Evolutionary conservation across 2,797 vertebrate genomes (phyloP).

Genomic region (Sebastes hubbsi): DNA sequence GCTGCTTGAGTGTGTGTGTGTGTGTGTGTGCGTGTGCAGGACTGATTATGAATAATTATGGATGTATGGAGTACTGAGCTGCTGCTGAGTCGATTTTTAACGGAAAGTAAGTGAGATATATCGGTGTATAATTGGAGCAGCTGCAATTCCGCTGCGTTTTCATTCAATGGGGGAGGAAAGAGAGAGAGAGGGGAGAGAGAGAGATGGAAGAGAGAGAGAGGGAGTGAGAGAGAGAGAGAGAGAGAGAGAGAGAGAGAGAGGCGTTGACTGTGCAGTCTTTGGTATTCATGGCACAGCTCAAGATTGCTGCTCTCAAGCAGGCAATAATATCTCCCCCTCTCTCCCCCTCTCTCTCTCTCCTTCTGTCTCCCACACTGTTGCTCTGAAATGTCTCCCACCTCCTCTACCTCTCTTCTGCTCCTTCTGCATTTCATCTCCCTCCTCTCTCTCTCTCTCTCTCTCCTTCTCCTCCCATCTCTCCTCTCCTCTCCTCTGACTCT

Average conservation of each 20-base stretch:
- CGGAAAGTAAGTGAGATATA: constrained; percentile 38
- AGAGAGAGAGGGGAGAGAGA: too few species aligned
- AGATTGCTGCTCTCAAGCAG: constrained; percentile 72
- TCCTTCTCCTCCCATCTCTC: not conserved
- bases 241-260: not conserved
- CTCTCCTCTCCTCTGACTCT: not conserved
- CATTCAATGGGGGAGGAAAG: constrained; percentile 1
- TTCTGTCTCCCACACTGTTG: constrained; percentile 67
- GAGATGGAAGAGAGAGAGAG: too few species aligned
- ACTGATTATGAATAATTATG: constrained; percentile 22
- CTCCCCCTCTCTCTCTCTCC: constrained; percentile 12
- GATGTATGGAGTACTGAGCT: constrained; percentile 4
- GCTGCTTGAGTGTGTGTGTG: not conserved
- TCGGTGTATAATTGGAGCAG: constrained; percentile 50
- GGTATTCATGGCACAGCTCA: constrained; percentile 71
- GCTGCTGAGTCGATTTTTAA: constrained; percentile 6
- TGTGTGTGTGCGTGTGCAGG: not conserved
- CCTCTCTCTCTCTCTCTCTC: not conserved
- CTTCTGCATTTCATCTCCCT: not conserved
- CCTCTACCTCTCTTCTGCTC: not conserved
- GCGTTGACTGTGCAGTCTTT: constrained; percentile 54
- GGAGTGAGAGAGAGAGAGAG: accelerated
- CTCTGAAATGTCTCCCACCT: constrained; percentile 26
- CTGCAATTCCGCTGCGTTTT: constrained; percentile 60
- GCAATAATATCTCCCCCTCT: constrained; percentile 65